Base-by-base conservation (phyloP, 2,797 vertebrate genomes). In the Babyrousa celebensis region DNA sequence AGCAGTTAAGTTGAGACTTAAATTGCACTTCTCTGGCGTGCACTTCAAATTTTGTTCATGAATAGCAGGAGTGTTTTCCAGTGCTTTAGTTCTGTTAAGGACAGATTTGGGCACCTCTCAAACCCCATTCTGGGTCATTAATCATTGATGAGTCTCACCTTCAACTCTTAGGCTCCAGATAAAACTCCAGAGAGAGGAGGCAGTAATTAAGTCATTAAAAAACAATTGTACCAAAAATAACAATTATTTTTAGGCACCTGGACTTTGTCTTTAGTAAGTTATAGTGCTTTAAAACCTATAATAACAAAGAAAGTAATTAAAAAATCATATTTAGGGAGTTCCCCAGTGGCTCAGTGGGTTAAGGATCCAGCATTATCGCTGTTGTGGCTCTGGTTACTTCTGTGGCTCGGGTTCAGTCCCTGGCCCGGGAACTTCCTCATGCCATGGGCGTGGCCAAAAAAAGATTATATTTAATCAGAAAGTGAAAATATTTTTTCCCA, bases 1-100 rank as follows among this genome's bases (percentile, higher is more conserved):
- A 95, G 94, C 96, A 84, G 56, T 95, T 96, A 87, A 94, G 86
- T 84, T 77, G 70, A 91, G 63, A 86, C 75, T 85, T 79, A 40
- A 87, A 62, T 67, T 95, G 77, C 32, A 27, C 40, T 56, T 80
- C 84, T 84, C 70, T 89, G 88, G n/a, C 79, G 88, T 62, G 20
- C 40, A 20, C 75, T 92, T 74, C 79, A 60, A 23, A 70, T 91
- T 87, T 93, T 94, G 68, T 92, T 95, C 84, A 67, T 84, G 85
- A 97, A 67, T 87, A 85, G 52, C 87, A 48, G 29, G 85, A 79
- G 60, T 88, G 68, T 92, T 94, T 63, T 80, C 1, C 1, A 62
- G 95, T 14, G 63, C 27, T 58, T 85, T 10, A 68, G 90, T 77
- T 85, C 60, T 94, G 36, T 65, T 71, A 20, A 63, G 68, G 79